Conservation (phyloP, 2,888 invertebrate species). For the Diploptera punctata region DNA sequence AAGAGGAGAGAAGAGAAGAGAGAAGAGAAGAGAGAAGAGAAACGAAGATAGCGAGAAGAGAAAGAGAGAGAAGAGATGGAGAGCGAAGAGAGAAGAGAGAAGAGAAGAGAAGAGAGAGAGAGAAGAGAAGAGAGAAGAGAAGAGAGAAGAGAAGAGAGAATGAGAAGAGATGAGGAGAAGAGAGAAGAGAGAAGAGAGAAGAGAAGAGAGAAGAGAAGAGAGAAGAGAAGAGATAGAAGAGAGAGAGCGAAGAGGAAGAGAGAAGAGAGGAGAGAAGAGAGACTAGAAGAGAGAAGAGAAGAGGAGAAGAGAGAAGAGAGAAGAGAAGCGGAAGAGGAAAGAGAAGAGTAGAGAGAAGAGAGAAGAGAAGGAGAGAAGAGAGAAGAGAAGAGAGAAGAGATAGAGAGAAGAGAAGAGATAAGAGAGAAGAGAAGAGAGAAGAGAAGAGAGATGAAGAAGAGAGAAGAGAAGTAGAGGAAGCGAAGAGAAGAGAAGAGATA, state of each 20-base stretch:
- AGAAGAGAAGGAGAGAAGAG: not conserved
- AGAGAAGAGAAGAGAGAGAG: not conserved
- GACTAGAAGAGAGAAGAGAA: not conserved
- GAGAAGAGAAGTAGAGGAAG: not conserved
- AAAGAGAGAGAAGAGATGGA: no score
- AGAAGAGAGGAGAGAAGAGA: not conserved
- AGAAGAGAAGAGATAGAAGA: not conserved
- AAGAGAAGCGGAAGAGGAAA: not conserved
- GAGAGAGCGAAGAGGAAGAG: not conserved
- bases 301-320: not conserved
- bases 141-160: no score
- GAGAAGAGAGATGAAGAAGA: not conserved
- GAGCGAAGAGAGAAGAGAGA: no score
- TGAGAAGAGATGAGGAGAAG: no score
- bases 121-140: not conserved
- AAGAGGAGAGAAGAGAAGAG: no score
- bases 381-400: not conserved
- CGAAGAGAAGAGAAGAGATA: not conserved
- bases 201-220: not conserved
- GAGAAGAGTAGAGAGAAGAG: not conserved
- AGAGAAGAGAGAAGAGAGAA: not conserved
- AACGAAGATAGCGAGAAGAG: no score
- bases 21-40: no score
- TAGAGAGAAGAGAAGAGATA: not conserved
- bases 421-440: not conserved